Evolutionary conservation across 2,888 invertebrate species (phyloP).

Genomic region (Drosophila pseudotalamancana): DNA sequence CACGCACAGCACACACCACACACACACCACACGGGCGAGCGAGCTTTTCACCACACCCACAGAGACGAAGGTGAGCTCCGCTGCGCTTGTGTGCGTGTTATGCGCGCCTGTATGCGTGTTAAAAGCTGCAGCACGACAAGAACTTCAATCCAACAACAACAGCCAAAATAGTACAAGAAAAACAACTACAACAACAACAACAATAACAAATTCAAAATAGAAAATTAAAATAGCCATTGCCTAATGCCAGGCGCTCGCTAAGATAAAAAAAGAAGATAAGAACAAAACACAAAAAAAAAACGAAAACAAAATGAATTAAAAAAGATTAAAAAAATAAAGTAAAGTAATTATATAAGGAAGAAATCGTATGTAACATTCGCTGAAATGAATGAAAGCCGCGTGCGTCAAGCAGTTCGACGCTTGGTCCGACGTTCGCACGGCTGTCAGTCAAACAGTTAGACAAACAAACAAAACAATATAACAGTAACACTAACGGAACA

Average conservation of each 20-base stretch:
- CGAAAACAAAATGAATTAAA: not conserved
- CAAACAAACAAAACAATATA: conserved; percentile 33
- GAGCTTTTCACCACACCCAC: conserved; percentile 51
- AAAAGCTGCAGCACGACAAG: conserved; percentile 64
- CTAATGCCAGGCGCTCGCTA: conserved; percentile 34
- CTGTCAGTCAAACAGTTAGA: conserved; percentile 51
- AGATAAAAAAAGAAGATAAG: conserved; percentile 1
- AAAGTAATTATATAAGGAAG: not conserved
- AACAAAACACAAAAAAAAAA: not conserved
- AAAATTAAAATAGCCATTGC: conserved; percentile 37
- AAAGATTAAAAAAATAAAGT: not conserved
- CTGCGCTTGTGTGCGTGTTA: conserved; percentile 63
- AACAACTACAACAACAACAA: conserved; percentile 7
- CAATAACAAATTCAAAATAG: conserved; percentile 5
- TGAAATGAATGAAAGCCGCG: conserved; percentile 16
- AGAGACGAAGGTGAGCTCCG: not conserved
- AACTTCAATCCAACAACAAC: conserved; percentile 27
- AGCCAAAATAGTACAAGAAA: no score
- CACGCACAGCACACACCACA: not conserved
- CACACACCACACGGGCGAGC: not conserved
- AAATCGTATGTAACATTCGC: conserved; percentile 11
- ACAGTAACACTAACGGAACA: conserved; percentile 31
- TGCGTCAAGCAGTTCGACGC: conserved; percentile 20
- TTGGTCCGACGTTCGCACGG: conserved; percentile 33
- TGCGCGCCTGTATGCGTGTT: conserved; percentile 62